Evolutionary conservation across 2,113 vertebrate species (phyloP).

Genomic region (Daboia siamensis): DNA sequence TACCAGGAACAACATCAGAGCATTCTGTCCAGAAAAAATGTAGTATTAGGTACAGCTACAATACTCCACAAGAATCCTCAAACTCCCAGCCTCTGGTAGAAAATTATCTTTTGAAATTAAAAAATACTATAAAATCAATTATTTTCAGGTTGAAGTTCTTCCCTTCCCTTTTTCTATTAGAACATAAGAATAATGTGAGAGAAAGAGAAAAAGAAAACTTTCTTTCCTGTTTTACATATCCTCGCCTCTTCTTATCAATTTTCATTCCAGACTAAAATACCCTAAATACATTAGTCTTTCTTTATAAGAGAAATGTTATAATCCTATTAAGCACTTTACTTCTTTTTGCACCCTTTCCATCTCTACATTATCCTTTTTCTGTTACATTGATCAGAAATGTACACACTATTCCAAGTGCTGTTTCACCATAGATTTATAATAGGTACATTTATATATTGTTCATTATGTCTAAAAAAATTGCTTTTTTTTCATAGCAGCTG

Average conservation of each 20-base stretch:
- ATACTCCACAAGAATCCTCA: background rate
- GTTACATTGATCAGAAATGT: background rate
- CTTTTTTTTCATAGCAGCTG: background rate
- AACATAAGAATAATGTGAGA: background rate
- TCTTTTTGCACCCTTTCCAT: background rate
- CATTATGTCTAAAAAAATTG: background rate
- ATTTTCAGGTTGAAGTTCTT: background rate
- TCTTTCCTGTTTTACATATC: background rate
- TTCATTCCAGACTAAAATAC: background rate
- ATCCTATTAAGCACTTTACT: background rate
- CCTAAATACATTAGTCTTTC: background rate
- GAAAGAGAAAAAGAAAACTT: background rate
- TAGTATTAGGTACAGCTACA: background rate
- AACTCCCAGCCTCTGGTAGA: background rate
- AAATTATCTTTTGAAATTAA: background rate
- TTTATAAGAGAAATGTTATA: background rate
- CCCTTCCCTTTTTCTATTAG: background rate
- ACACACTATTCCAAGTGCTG: background rate
- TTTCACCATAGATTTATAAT: background rate
- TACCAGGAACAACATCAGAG: background rate
- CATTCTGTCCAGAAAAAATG: background rate
- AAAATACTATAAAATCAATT: background rate
- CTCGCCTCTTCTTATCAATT: background rate
- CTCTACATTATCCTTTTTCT: background rate
- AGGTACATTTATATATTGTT: background rate